These are phyloP conservation scores for Pterois miles DNA, from an alignment of 2,797 vertebrate genomes.

Conservation along the genomic window DNA sequence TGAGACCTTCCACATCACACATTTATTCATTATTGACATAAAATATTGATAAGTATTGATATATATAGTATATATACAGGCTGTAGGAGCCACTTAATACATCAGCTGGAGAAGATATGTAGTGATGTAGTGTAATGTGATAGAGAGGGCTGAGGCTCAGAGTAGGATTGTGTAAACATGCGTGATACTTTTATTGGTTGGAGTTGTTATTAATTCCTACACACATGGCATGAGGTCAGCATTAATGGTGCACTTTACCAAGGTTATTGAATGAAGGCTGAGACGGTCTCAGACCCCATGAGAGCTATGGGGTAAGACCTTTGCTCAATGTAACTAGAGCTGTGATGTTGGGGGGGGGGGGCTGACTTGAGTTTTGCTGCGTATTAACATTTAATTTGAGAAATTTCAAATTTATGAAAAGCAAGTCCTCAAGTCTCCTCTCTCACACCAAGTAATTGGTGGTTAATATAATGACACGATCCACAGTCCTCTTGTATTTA, in stretches of 20 bases:
- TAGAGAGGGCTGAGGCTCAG: background rate
- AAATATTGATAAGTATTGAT: background rate
- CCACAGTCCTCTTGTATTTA: too few relatives aligned
- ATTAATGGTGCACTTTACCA: background rate
- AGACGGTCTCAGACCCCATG: too few relatives aligned
- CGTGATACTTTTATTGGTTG: background rate
- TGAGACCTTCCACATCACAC: background rate
- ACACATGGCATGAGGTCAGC: too few relatives aligned
- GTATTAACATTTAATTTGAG: too few relatives aligned
- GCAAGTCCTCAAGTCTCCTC: too few relatives aligned
- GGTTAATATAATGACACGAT: too few relatives aligned
- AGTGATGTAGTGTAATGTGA: background rate
- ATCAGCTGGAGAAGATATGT: background rate
- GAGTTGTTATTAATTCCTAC: background rate
- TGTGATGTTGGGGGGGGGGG: background rate
- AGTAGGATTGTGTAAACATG: background rate
- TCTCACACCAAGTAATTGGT: too few relatives aligned
- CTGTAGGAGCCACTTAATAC: accelerated
- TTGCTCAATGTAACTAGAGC: too few relatives aligned
- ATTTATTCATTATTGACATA: background rate
- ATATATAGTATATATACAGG: background rate
- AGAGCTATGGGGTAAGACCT: too few relatives aligned
- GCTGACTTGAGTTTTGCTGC: too few relatives aligned
- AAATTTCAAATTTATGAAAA: too few relatives aligned
- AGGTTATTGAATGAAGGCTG: background rate